Conservation (phyloP, 2,113 vertebrate species). For the Elephantulus edwardii region DNA sequence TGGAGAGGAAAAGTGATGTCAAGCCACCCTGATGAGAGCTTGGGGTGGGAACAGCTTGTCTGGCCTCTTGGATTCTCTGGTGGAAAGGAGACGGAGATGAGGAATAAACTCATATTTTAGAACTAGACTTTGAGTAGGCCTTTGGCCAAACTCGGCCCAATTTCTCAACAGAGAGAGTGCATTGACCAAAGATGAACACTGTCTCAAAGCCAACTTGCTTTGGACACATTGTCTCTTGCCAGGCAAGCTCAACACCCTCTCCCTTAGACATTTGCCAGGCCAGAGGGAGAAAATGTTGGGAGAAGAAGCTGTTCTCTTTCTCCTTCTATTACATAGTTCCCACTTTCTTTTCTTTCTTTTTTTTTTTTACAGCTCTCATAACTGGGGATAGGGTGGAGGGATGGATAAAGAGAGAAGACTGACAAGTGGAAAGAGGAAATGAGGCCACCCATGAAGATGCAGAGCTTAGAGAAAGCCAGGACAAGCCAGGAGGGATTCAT, state of each 20-base stretch:
- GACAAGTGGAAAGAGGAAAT: background rate
- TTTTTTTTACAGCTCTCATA: background rate
- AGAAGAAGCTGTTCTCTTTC: background rate
- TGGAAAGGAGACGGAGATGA: conserved; percentile 66
- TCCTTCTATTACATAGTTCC: background rate
- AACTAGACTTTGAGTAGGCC: conserved; percentile 68
- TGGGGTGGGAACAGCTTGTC: conserved; percentile 69
- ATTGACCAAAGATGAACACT: conserved; percentile 53
- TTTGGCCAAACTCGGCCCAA: conserved; percentile 75
- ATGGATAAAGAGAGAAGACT: background rate
- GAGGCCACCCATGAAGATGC: conserved; percentile 68
- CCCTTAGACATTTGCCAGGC: background rate
- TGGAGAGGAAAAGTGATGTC: conserved; percentile 68
- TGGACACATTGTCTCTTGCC: conserved; percentile 29
- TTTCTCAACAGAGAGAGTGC: conserved; percentile 65
- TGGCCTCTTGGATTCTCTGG: conserved; percentile 68
- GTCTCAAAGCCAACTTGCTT: conserved; percentile 60
- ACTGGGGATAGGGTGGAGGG: background rate
- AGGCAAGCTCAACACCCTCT: conserved; percentile 37
- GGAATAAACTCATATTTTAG: conserved; percentile 64
- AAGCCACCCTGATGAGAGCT: conserved; percentile 62
- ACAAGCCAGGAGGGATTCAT: conserved; percentile 40
- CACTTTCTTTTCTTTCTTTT: too few species aligned
- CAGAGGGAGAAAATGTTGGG: background rate
- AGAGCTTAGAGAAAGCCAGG: conserved; percentile 38